Evolutionary conservation across 2,888 invertebrate species (phyloP).

Genomic region (Leptopterna dolabrata): DNA sequence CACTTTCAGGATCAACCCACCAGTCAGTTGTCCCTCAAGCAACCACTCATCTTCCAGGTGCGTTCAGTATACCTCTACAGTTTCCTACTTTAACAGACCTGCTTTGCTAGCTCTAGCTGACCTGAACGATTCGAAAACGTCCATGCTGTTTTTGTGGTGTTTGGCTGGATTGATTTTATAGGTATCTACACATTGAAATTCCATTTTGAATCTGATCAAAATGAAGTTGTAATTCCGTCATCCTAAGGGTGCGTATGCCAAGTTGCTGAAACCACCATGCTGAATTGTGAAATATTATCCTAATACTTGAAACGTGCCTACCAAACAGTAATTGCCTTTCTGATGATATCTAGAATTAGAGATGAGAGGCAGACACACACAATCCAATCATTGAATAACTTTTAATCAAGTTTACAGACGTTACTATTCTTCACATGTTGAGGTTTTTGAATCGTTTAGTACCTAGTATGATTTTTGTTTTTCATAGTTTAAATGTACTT

Average conservation of each 20-base stretch:
- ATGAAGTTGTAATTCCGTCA: too few relatives aligned
- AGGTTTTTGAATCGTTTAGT: neutral
- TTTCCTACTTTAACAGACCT: neutral
- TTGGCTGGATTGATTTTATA: neutral
- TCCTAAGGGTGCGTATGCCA: too few relatives aligned
- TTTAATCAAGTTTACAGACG: too few relatives aligned
- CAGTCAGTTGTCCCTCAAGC: slow-evolving; percentile 68
- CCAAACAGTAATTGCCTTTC: too few relatives aligned
- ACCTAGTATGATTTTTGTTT: neutral
- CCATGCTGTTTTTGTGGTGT: neutral
- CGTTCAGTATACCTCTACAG: slow-evolving; percentile 56
- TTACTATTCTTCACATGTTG: neutral
- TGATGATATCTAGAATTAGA: too few relatives aligned
- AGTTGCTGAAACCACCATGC: too few relatives aligned
- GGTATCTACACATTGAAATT: neutral
- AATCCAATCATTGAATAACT: too few relatives aligned
- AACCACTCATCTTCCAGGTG: slow-evolving; percentile 74
- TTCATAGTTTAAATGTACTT: neutral
- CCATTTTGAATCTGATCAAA: too few relatives aligned
- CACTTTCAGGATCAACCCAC: slow-evolving; percentile 65
- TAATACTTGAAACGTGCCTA: too few relatives aligned
- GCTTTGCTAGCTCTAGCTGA: slow-evolving; percentile 27
- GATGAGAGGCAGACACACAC: too few relatives aligned
- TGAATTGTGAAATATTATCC: too few relatives aligned
- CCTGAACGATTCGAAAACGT: slow-evolving; percentile 1